These are phyloP conservation scores for Eulimnadia texana DNA, from an alignment of 1,140 invertebrate species.

Conservation along the genomic window DNA sequence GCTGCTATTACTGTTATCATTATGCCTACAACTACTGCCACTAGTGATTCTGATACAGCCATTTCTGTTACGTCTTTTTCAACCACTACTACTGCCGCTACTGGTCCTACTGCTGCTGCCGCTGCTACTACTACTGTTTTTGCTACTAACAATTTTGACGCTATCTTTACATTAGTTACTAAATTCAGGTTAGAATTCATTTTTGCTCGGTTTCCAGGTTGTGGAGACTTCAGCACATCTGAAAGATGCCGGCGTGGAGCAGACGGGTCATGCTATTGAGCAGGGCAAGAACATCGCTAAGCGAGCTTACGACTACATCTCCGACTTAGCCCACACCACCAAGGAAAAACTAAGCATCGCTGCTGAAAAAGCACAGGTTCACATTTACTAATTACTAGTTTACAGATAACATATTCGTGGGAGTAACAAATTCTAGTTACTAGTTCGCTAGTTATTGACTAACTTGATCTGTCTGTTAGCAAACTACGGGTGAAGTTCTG, in stretches of 20 bases:
- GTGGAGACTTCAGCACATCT: background rate
- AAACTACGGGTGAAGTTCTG: background rate
- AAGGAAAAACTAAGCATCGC: background rate
- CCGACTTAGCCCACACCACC: background rate
- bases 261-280: background rate
- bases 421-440: background rate
- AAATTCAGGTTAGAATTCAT: no score
- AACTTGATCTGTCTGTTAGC: background rate
- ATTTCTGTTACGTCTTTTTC: background rate
- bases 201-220: no score
- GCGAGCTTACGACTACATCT: background rate
- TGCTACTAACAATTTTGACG: no score
- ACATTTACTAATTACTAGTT: no score
- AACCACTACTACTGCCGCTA: background rate
- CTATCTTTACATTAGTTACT: no score
- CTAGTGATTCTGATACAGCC: no score
- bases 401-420: no score
- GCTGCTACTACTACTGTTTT: no score
- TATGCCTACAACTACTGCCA: background rate
- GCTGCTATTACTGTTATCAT: background rate
- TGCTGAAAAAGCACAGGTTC: background rate
- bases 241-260: background rate
- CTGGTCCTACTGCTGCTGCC: no score
- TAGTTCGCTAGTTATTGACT: background rate
- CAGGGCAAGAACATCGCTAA: background rate